Percentiles rank a stretch among this genome's conserved stretches.
Evolutionary conservation across 2,888 invertebrate genomes (phyloP).

Genomic region (Cerastis rubricosa): DNA sequence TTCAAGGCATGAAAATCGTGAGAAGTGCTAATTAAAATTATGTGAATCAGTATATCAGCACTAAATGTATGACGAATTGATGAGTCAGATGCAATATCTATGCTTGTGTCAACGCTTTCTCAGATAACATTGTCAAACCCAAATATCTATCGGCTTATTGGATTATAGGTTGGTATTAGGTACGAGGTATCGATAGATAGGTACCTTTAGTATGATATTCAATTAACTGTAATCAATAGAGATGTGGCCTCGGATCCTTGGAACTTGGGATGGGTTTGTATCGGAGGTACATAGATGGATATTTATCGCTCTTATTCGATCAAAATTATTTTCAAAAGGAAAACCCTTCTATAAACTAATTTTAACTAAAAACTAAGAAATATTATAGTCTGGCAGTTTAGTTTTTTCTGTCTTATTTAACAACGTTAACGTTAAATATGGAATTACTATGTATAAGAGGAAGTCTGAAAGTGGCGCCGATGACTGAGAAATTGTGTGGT

Average conservation of each 20-base stretch:
- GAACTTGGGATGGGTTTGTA: constrained; percentile 3
- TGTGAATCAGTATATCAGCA: background rate
- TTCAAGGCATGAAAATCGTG: background rate
- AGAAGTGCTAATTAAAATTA: background rate
- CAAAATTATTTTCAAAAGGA: no score
- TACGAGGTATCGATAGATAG: background rate
- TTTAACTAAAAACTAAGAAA: no score
- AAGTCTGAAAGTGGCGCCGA: no score
- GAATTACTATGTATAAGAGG: no score
- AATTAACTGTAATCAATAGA: constrained; percentile 52
- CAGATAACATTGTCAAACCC: constrained; percentile 37
- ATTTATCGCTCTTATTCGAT: background rate
- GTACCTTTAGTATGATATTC: constrained; percentile 33
- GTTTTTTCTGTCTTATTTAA: no score
- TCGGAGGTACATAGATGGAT: background rate
- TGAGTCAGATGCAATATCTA: constrained; percentile 25
- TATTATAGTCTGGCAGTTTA: no score
- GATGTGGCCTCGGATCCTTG: constrained; percentile 9
- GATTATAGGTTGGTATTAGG: constrained; percentile 12
- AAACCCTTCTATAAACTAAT: no score
- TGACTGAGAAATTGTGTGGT: no score
- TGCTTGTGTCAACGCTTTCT: constrained; percentile 25
- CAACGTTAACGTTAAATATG: no score
- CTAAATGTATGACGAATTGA: background rate
- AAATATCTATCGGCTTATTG: constrained; percentile 36